A percentile compares a stretch with the other conserved stretches of the same genome.
Evolutionary conservation across 2,797 vertebrate genomes (phyloP).

Genomic region (Rhinogobio ventralis): DNA sequence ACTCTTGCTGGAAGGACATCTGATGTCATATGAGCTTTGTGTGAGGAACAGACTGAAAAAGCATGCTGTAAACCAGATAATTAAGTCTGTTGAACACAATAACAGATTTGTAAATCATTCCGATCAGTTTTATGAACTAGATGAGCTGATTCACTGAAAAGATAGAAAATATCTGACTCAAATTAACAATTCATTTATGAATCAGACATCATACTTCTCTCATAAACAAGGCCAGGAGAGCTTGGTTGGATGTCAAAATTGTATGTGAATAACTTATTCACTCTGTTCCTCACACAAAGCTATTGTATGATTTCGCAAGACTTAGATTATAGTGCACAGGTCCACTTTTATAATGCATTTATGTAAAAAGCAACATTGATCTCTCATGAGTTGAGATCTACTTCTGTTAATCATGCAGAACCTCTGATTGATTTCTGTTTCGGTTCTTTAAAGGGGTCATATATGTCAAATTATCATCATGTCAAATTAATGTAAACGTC

Average conservation of each 20-base stretch:
- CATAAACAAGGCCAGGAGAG: background rate
- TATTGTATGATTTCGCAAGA: background rate
- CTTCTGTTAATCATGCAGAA: background rate
- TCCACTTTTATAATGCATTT: background rate
- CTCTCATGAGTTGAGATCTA: background rate
- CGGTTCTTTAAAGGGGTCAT: conserved; percentile 8
- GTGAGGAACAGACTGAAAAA: background rate
- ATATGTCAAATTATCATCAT: background rate
- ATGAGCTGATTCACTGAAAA: background rate
- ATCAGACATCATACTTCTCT: background rate
- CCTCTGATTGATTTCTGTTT: conserved; percentile 19
- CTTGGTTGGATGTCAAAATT: background rate
- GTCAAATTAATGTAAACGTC: background rate
- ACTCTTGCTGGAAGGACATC: background rate
- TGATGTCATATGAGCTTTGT: background rate
- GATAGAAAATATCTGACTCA: background rate
- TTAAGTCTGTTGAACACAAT: background rate
- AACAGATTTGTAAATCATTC: background rate
- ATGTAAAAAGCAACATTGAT: background rate
- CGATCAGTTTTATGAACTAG: background rate
- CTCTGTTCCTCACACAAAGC: background rate
- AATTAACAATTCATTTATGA: background rate
- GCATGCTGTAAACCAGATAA: background rate
- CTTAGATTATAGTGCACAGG: background rate
- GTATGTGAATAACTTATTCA: background rate